Percentiles rank a stretch among this genome's conserved stretches.
Evolutionary conservation across 2,888 invertebrate genomes (phyloP).

Genomic region (Hylaea fasciaria): DNA sequence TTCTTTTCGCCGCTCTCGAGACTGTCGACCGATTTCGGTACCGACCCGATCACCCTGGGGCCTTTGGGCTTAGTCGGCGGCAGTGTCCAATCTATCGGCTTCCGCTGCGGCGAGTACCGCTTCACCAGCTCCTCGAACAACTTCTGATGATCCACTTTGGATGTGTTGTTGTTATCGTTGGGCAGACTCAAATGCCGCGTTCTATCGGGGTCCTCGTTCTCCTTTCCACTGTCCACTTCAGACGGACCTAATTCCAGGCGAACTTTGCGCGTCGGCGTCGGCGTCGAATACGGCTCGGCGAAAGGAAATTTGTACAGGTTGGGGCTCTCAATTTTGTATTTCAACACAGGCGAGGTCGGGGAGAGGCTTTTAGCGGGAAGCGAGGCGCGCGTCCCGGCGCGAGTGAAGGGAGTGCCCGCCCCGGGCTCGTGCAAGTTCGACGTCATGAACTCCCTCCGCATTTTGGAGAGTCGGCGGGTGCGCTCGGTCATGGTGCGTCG

Average conservation of each 20-base stretch:
- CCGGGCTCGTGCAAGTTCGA: conserved; percentile 78
- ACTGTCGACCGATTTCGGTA: conserved; percentile 73
- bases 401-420: conserved; percentile 63
- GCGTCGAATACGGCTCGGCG: conserved; percentile 79
- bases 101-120: conserved; percentile 78
- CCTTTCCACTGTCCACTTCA: conserved; percentile 63
- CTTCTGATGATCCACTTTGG: conserved; percentile 75
- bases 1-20: conserved; percentile 60
- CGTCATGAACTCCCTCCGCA: conserved; percentile 75
- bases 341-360: conserved; percentile 50
- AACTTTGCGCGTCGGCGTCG: conserved; percentile 71
- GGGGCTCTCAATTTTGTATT: conserved; percentile 78
- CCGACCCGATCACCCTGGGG: conserved; percentile 75
- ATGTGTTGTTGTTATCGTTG: conserved; percentile 52
- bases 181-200: conserved; percentile 66
- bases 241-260: conserved; percentile 65
- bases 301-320: conserved; percentile 81
- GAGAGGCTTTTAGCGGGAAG: conserved; percentile 67
- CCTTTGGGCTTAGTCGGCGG: conserved; percentile 76
- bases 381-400: conserved; percentile 72
- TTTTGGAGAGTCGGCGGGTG: conserved; percentile 73
- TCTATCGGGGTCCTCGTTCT: conserved; percentile 67
- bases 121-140: conserved; percentile 77
- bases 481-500: conserved; percentile 75
- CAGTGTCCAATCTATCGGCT: conserved; percentile 76